These are phyloP conservation scores for Ceryle rudis DNA, from an alignment of 2,797 vertebrate genomes.

Conservation along the genomic window DNA sequence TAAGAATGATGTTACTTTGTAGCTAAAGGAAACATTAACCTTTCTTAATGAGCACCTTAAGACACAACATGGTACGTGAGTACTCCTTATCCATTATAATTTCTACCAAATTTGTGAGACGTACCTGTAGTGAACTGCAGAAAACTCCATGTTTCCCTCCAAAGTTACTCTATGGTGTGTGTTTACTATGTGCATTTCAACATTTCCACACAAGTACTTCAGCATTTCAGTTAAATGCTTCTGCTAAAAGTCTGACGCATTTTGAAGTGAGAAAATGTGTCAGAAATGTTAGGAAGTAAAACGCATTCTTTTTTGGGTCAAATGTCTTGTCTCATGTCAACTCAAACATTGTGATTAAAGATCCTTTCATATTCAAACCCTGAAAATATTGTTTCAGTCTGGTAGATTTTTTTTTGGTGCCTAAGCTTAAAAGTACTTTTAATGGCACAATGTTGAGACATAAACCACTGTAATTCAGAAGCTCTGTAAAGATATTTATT, in stretches of 20 bases:
- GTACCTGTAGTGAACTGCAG: background rate
- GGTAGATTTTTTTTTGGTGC: background rate
- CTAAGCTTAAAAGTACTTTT: background rate
- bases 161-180: background rate
- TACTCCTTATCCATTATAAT: background rate
- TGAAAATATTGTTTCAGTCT: background rate
- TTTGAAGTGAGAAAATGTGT: background rate
- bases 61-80: accelerated
- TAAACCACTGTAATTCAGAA: background rate
- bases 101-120: background rate
- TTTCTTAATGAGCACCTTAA: background rate
- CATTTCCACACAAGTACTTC: background rate
- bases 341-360: background rate
- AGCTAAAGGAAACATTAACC: background rate
- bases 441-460: background rate
- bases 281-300: background rate
- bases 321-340: background rate
- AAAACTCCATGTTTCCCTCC: background rate
- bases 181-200: background rate
- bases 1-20: accelerated
- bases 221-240: background rate
- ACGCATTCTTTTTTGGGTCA: background rate
- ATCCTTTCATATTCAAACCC: background rate
- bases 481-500: conserved; percentile 2
- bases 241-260: background rate